Percentiles rank a stretch among this genome's conserved stretches.
Evolutionary conservation across 35 echinoderm and acorn worm genomes (phyloP).

Genomic region (Apostichopus parvimensis): DNA sequence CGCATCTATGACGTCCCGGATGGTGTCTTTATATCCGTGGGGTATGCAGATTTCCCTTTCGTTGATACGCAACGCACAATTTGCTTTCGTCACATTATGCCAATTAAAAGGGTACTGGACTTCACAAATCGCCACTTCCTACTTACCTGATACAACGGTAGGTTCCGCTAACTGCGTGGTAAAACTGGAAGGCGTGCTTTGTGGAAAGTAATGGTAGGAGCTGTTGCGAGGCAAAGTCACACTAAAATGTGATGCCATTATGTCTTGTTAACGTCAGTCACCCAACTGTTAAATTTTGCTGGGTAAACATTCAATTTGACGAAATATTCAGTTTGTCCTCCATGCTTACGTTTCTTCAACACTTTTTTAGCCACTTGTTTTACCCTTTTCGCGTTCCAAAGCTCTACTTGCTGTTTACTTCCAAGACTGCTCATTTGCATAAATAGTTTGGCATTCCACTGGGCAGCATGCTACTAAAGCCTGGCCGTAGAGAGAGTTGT

Average conservation of each 20-base stretch:
- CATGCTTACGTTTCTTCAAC: background rate
- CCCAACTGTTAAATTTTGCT: background rate
- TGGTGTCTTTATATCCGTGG: background rate
- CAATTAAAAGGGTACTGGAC: slow-evolving; percentile 22
- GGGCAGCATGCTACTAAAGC: too few species aligned
- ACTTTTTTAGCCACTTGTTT: background rate
- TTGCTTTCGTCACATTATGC: slow-evolving; percentile 19
- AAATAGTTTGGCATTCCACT: too few species aligned
- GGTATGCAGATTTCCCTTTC: slow-evolving; percentile 45
- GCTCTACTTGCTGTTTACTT: too few species aligned
- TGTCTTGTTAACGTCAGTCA: background rate
- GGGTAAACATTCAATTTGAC: background rate
- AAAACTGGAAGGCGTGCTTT: slow-evolving; percentile 4
- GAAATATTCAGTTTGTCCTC: slow-evolving; percentile 4
- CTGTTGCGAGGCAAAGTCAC: slow-evolving; percentile 29
- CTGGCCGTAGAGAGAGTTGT: too few species aligned
- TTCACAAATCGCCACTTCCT: slow-evolving; percentile 31
- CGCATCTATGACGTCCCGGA: background rate
- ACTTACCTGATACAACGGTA: background rate
- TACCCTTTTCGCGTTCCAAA: too few species aligned
- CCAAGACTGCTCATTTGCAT: too few species aligned
- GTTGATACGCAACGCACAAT: background rate
- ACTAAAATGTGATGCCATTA: background rate
- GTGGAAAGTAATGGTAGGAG: slow-evolving; percentile 26
- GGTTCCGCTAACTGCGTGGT: slow-evolving; percentile 21